Evolutionary conservation across 1,140 invertebrate genomes (phyloP).

Genomic region (Drosophila kohkoa): DNA sequence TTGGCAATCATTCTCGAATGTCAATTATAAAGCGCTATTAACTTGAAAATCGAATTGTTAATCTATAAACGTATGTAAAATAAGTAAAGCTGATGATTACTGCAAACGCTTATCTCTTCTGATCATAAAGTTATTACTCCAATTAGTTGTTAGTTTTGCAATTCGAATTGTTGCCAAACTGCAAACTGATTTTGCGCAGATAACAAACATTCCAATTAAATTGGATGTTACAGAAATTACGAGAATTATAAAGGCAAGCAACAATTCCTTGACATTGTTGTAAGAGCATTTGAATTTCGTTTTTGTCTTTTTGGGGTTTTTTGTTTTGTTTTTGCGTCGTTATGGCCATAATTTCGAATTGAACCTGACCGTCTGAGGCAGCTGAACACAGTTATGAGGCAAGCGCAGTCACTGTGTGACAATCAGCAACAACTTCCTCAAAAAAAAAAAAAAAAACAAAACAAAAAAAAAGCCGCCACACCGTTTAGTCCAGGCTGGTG

Average conservation of each 20-base stretch:
- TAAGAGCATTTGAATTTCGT: conserved; percentile 23
- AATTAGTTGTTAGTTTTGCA: too few species aligned
- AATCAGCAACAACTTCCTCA: conserved; percentile 72
- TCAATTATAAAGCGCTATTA: not conserved
- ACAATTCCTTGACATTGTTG: not conserved
- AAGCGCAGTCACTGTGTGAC: conserved; percentile 64
- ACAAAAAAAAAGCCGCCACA: conserved; percentile 30
- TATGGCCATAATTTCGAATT: conserved; percentile 73
- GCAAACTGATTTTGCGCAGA: not conserved
- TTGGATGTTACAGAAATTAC: not conserved
- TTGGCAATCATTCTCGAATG: not conserved
- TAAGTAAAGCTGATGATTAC: too few species aligned
- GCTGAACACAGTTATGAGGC: conserved; percentile 62
- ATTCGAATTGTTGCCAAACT: too few species aligned
- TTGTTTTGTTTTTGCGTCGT: conserved; percentile 26
- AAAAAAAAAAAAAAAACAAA: conserved; percentile 48
- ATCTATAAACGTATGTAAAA: too few species aligned
- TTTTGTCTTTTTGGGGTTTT: not conserved
- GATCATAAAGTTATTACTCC: too few species aligned
- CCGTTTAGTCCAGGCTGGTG: conserved; percentile 33
- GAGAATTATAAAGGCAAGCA: not conserved
- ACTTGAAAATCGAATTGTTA: not conserved
- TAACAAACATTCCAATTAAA: too few species aligned
- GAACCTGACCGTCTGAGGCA: conserved; percentile 73
- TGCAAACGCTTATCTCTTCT: too few species aligned